phyloP scores from a whole-genome alignment of 2,113 vertebrate species.

The Chamaetylas fuelleborni region DNA sequence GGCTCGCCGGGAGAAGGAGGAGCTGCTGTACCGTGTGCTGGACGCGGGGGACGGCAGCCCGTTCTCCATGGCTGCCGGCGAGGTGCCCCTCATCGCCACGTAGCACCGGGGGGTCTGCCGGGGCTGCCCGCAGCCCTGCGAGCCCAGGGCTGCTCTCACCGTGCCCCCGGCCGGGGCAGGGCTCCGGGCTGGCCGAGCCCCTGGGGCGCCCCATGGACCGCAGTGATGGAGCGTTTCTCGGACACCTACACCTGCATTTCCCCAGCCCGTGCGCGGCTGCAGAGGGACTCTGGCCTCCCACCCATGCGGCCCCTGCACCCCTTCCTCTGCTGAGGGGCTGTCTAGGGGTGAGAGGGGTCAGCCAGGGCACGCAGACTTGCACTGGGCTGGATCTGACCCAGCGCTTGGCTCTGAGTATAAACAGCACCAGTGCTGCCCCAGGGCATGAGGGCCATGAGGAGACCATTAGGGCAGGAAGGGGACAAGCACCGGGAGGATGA shows the following conservation, averaged over 20 bases:
- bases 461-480: neutral
- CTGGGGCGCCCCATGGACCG: accelerated
- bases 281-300: neutral
- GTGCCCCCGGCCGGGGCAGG: neutral
- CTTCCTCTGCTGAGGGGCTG: neutral
- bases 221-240: neutral
- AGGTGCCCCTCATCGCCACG: conserved; percentile 70
- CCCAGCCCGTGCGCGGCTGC: neutral
- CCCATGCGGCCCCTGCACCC: neutral
- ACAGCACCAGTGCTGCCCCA: neutral
- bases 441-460: accelerated
- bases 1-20: conserved; percentile 85
- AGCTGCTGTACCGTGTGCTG: conserved; percentile 84
- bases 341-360: neutral
- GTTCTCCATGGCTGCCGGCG: conserved; percentile 57
- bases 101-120: neutral
- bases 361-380: neutral
- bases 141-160: neutral
- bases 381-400: neutral
- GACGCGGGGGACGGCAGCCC: conserved; percentile 67
- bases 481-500: accelerated
- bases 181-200: neutral
- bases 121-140: accelerated
- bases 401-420: neutral
- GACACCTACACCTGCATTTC: neutral